Percentiles rank a stretch among this genome's conserved stretches.
Evolutionary conservation across 2,113 vertebrate genomes (phyloP).

Genomic region (Chascanopsetta lugubris): DNA sequence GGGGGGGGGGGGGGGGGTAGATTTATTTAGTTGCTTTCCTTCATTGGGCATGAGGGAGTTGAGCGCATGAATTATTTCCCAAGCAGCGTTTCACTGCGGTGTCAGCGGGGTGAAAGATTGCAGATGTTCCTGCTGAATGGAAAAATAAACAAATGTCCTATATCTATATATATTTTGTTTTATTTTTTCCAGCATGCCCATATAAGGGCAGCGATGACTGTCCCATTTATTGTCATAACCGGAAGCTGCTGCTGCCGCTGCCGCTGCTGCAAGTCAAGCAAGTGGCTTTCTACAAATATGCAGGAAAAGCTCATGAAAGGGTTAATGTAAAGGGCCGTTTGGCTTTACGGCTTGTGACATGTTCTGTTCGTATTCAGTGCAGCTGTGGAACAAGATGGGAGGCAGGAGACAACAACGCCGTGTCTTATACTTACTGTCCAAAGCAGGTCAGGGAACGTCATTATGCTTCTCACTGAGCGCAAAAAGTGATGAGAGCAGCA

Average conservation of each 20-base stretch:
- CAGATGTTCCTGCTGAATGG: conserved; percentile 62
- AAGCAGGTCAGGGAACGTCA: conserved; percentile 72
- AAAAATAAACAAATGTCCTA: conserved; percentile 76
- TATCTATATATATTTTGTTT: conserved; percentile 37
- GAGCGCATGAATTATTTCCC: conserved; percentile 63
- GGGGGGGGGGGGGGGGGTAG: too few relatives aligned
- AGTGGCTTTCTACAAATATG: not conserved
- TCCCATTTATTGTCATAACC: conserved; percentile 49
- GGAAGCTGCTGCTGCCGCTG: conserved; percentile 11
- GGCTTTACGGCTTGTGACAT: not conserved
- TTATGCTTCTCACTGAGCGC: conserved; percentile 64
- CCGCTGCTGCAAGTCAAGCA: conserved; percentile 1
- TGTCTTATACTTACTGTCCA: conserved; percentile 54
- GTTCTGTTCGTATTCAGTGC: not conserved
- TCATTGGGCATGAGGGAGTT: conserved; percentile 69
- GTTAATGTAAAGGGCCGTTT: conserved; percentile 7
- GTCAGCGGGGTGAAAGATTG: conserved; percentile 62
- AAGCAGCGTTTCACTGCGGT: conserved; percentile 58
- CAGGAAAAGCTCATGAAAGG: conserved; percentile 6
- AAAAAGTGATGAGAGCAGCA: conserved; percentile 77
- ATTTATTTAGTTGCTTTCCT: conserved; percentile 67
- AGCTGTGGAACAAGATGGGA: conserved; percentile 10
- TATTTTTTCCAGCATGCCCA: conserved; percentile 50
- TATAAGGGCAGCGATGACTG: conserved; percentile 50
- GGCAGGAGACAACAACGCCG: conserved; percentile 40